These are phyloP conservation scores for Chloropsis cyanopogon DNA, from an alignment of 2,113 vertebrate species.

Conservation along the genomic window DNA sequence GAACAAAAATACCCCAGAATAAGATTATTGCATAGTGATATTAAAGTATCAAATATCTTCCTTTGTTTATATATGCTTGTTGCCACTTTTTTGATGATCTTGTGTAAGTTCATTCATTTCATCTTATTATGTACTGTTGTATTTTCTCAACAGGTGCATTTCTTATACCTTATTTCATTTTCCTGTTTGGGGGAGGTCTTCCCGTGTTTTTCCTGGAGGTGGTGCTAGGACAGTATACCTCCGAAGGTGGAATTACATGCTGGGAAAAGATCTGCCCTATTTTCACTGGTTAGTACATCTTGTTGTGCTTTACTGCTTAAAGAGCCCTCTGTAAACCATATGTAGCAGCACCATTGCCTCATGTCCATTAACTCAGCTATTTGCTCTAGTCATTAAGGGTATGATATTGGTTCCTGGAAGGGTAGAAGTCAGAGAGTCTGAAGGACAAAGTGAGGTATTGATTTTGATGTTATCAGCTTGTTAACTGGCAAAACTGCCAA, in stretches of 20 bases:
- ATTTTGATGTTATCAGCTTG: constrained; percentile 17
- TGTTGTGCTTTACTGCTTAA: neutral
- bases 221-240: constrained; percentile 95
- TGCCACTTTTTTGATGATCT: neutral
- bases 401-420: constrained; percentile 17
- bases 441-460: constrained; percentile 17
- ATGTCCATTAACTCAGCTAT: neutral
- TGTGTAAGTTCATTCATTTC: neutral
- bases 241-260: constrained; percentile 97
- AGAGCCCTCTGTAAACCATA: neutral
- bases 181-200: constrained; percentile 96
- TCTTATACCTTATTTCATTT: constrained; percentile 98
- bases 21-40: neutral
- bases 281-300: constrained; percentile 87
- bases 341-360: neutral
- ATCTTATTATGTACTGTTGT: neutral
- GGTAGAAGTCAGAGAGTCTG: constrained; percentile 20
- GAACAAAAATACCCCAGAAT: neutral
- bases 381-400: neutral
- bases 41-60: neutral
- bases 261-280: constrained; percentile 98
- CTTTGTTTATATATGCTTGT: neutral
- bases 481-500: neutral
- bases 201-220: constrained; percentile 99
- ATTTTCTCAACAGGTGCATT: constrained; percentile 86